Base-by-base conservation (phyloP, 2,797 vertebrate species). In the Pristis pectinata region DNA sequence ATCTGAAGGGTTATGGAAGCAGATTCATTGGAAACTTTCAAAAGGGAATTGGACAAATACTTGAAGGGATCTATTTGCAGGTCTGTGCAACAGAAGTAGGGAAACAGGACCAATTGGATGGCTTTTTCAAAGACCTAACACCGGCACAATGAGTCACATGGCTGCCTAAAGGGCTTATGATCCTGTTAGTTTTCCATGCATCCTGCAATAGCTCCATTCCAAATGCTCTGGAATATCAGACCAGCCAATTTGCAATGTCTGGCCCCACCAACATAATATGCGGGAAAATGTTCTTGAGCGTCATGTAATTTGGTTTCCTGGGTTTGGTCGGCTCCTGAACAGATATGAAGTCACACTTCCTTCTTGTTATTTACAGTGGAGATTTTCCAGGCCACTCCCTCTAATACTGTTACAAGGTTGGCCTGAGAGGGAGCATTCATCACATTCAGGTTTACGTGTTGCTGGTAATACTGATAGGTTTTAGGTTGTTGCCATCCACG, bases 291-390 rank as follows among this genome's bases (percentile, higher is more conserved):
- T 67, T n/a, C n/a, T 22, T 91, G 87, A 37, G 87, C 59, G 17
- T 59, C 17, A 64, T 91, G 59, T 91, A 91, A 91, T 67, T n/a
- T 91, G 59, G 59, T 41, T 64, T 67, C n/a, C 87, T 91, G 87
- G 87, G n/a, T 19, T 67, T 64, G 59, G 87, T 59, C n/a, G 59
- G n/a, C 59, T 91, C 87, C 87, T 37, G 59, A 41, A n/a, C 59
- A 67, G 59, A 41, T 67, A 9, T 11, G 59, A 91, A 24, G 87
- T 41, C 59, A 9, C 59, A 91, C n/a, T 91, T 91, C 87, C 87
- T 91, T 59, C 59, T 37, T 91, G n/a, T 91, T 41, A 91, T 91
- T 91, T 91, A 67, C 59, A 67, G n/a, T 91, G 59, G 87, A 91
- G 59, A 8, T 37, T 61, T 67, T 91, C n/a, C 87, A 64, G 87